Evolutionary conservation across 1,140 invertebrate genomes (phyloP), one percentile per base, ranked within the genome.

Genomic region (Cotesia vestalis): DNA sequence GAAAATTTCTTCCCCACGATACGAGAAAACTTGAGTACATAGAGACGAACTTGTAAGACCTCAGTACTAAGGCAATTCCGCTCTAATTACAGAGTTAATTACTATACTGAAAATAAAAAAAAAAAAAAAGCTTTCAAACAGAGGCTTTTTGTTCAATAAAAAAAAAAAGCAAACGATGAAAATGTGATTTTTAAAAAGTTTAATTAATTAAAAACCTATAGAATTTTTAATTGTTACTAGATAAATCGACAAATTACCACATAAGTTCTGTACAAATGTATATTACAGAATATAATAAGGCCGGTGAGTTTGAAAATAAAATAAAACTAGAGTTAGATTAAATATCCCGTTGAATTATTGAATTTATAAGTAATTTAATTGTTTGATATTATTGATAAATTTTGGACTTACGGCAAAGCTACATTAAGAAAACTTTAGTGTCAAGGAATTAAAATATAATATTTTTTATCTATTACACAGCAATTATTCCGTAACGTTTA

Each of bases 221-320:
- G 27, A 69, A 35, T 17, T 55, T 68, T 70, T 46, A 71, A 64
- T 40, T 52, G 52, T 57, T 66, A 75, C 17, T 17, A 73, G 71
- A 69, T 63, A 77, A 81, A 80, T 80, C 77, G 78, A 78, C 72
- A 79, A 78, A 81, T 83, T 83, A 80, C 79, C 80, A 71, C 60
- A 80, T 82, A 83, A 82, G 78, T 84, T 84, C 69, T 84, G 81
- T 84, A 83, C 81, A 84, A 83, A 84, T 83, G 83, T 83, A 83
- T 81, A 27, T 27, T 27, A 27, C 27, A 27, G 27, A 27, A 27
- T 27, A 27, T 27, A 27, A 27, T 27, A 27, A 27, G 27, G 3
- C 27, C 27, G 27, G 27, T 27, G 27, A 27, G 27, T 27, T 27
- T 27, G 62, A 46, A 57, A 38, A 63, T 61, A 57, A 55, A 63